Conservation (phyloP, 2,888 invertebrate genomes). For the Ligdia adustata region DNA sequence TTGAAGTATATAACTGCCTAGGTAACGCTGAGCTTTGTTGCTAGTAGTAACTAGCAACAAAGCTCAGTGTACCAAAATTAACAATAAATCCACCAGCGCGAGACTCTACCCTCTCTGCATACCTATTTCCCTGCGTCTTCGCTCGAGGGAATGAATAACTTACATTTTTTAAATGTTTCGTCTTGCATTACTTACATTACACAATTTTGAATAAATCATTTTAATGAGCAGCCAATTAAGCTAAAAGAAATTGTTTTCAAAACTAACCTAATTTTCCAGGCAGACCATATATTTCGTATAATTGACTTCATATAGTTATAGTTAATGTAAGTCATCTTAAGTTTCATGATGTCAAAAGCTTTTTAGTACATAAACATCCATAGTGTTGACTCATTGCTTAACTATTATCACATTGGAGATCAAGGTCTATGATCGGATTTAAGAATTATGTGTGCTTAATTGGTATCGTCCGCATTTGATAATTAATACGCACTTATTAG, state of each 20-base stretch:
- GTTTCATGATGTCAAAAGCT: too few species aligned
- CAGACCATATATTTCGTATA: too few species aligned
- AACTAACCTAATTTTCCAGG: too few species aligned
- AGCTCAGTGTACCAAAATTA: slow-evolving; percentile 61
- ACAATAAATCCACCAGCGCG: slow-evolving; percentile 69
- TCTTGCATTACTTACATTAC: slow-evolving; percentile 34
- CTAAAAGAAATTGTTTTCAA: too few species aligned
- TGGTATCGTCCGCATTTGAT: slow-evolving; percentile 4
- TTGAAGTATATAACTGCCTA: not conserved
- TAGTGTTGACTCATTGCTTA: too few species aligned
- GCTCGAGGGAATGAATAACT: slow-evolving; percentile 42
- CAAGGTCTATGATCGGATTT: too few species aligned
- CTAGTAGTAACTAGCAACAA: slow-evolving; percentile 8
- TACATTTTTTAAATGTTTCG: slow-evolving; percentile 43
- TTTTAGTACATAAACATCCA: too few species aligned
- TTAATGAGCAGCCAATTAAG: slow-evolving; percentile 28
- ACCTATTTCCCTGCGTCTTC: slow-evolving; percentile 60
- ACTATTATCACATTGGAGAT: too few species aligned
- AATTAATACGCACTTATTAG: slow-evolving; percentile 12
- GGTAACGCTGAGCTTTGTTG: not conserved
- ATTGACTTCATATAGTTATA: too few species aligned
- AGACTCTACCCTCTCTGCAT: slow-evolving; percentile 62
- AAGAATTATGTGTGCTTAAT: too few species aligned
- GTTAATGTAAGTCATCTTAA: too few species aligned
- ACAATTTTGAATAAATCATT: slow-evolving; percentile 35